Evolutionary conservation across 2,797 vertebrate genomes (phyloP), one percentile per base, ranked within the genome.

Genomic region (Babyrousa celebensis): DNA sequence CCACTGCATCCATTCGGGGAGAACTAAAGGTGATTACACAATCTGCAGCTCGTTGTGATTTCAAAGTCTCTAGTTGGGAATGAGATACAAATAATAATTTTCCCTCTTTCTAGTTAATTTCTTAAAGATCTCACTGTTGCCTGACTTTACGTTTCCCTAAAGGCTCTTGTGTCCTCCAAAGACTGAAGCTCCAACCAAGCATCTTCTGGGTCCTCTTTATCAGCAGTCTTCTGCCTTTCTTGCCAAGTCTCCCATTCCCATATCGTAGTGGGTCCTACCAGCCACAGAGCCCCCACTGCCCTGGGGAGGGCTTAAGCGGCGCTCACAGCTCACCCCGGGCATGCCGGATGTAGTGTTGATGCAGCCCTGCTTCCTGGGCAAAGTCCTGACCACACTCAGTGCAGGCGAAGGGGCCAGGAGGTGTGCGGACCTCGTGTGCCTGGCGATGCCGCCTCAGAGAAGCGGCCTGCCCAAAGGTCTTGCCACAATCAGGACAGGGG

Each of bases 371-470:
- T 83, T 99, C 99, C 97, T 99, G 99, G 29, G 99, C 98, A 54
- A 99, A 99, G 52, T 98, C 96, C 98, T 98, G 99, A 12, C 99
- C 99, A 87, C 99, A 99, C 95, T 99, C 99, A 0, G 99, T 99
- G 94, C 99, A 99, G 96, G 99, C 99, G 62, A 99, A 99, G 63
- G 98, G 98, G 96, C 98, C 98, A 18, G 75, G 65, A 7, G 60
- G 27, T 43, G 74, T 1, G 0, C 1, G 6, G 88, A 68, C 98
- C 99, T 99, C 97, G 98, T 99, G 98, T 98, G 99, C 12, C 94
- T 95, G 48, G 85, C 86, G 12, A 79, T 97, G 85, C 99, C 99
- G 63, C 99, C 99, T 56, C 97, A 97, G 93, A 98, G 95, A 92
- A 99, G 96, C 98, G 20, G 99, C 98, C 95, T 99, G 99, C 11